Evolutionary conservation across 2,888 invertebrate species (phyloP).

Genomic region (Aphodius granarius): DNA sequence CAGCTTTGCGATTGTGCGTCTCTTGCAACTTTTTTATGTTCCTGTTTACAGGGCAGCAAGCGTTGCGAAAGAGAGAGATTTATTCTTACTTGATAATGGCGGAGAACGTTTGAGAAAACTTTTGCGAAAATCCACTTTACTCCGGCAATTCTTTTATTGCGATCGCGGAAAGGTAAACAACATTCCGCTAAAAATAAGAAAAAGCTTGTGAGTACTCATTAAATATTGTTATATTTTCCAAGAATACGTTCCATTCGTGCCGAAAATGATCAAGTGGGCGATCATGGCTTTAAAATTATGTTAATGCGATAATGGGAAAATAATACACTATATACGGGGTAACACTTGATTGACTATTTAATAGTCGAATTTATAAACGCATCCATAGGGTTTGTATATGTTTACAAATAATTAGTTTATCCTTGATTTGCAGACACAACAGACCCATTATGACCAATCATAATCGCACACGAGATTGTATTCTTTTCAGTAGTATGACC

Average conservation of each 20-base stretch:
- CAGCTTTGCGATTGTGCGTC: not conserved
- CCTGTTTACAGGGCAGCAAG: constrained; percentile 3
- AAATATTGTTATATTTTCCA: not conserved
- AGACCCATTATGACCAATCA: constrained; percentile 36
- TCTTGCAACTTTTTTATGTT: constrained; percentile 10
- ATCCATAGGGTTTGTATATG: constrained; percentile 15
- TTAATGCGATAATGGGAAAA: constrained; percentile 32
- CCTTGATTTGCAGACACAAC: constrained; percentile 37
- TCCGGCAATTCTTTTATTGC: not conserved
- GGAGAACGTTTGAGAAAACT: not conserved
- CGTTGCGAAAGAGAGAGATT: not conserved
- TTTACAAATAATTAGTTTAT: constrained; percentile 31
- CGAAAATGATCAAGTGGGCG: constrained; percentile 7
- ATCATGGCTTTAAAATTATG: constrained; percentile 30
- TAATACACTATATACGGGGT: constrained; percentile 31
- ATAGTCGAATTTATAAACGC: constrained; percentile 29
- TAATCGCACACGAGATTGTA: constrained; percentile 38
- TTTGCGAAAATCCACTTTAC: not conserved
- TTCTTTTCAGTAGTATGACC: not conserved
- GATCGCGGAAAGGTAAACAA: not conserved
- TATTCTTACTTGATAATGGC: not conserved
- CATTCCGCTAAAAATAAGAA: too few relatives aligned
- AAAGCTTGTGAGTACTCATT: too few relatives aligned
- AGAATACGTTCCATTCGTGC: constrained; percentile 2
- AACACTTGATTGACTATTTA: constrained; percentile 37